These are phyloP conservation scores for Hippolais icterina DNA, from an alignment of 2,113 vertebrate genomes.

Conservation along the genomic window DNA sequence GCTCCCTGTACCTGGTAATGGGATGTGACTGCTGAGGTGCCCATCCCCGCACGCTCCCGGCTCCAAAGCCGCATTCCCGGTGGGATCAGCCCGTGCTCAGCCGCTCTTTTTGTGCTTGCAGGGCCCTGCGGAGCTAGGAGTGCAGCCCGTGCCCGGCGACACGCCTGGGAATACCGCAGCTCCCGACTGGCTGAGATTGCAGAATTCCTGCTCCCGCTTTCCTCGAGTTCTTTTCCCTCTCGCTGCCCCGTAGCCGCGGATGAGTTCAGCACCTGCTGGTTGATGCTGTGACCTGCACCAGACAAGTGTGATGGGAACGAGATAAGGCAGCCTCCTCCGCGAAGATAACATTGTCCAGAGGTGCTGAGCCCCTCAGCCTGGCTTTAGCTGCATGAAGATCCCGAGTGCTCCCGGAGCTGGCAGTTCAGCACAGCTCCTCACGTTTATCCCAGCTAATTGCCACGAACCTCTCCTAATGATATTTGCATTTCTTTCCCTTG, in stretches of 20 bases:
- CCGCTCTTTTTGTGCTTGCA: not conserved
- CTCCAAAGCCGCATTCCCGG: not conserved
- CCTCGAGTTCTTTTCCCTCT: not conserved
- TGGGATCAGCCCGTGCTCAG: not conserved
- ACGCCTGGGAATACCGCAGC: not conserved
- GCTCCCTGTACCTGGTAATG: not conserved
- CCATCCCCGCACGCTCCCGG: not conserved
- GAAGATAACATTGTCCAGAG: not conserved
- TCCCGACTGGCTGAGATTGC: not conserved
- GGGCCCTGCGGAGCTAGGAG: not conserved
- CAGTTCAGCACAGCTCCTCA: not conserved
- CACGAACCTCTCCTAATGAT: not conserved
- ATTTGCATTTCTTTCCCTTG: not conserved
- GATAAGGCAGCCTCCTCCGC: not conserved
- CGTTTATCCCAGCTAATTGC: not conserved
- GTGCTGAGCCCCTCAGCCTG: not conserved
- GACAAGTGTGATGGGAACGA: not conserved
- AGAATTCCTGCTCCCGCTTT: not conserved
- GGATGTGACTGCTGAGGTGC: not conserved
- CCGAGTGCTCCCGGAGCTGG: not conserved
- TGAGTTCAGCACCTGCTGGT: not conserved
- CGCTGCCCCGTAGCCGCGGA: not conserved
- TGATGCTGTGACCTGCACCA: not conserved
- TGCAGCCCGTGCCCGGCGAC: not conserved
- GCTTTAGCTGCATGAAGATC: not conserved